Base-by-base conservation (phyloP, 2,113 vertebrate genomes). In the Bucco capensis region DNA sequence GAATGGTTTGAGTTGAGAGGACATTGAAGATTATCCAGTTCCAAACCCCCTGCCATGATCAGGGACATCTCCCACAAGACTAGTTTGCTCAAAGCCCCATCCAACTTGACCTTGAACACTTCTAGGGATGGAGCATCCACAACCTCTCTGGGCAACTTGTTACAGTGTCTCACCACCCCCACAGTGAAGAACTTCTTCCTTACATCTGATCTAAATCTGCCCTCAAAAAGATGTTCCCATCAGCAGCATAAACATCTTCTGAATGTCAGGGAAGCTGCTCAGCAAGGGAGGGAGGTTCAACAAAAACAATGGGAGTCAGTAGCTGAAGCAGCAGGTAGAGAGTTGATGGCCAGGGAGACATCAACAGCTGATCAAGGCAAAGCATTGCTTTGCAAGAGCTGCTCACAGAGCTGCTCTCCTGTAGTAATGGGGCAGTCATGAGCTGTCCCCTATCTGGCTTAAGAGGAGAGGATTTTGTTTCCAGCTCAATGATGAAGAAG, bases 371-470 rank as follows among this genome's bases (percentile, higher is more conserved):
- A 35, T 42, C 28, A 47, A 50, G 76, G 27, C 1, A 1, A 33
- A 61, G 30, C 54, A 42, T 4, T 3, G 2, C n/a, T 6, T 14
- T 14, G 51, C 42, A 37, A 56, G 80, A 53, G 17, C 30, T 3
- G 6, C 86, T 78, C 40, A 0, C 4, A 1, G 53, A 86, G 58
- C 56, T 13, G 60, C 84, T 74, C 49, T 61, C 65, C 66, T 65
- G 75, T 37, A 58, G 67, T 47, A 2, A 4, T 5, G 27, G 31
- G 73, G 40, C 38, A 40, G 31, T 19, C 17, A 4, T 9, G 2
- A 37, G 65, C 51, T 0, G 0, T 12, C 46, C 27, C 37, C 65
- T 14, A 3, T 47, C 19, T 0, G 0, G 19, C 25, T 69, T 24
- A 37, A 19, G 25, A 65, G 42, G 19, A 62, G 25, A 80, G 50